Percentiles rank a stretch among this genome's conserved stretches.
Evolutionary conservation across 2,113 vertebrate genomes (phyloP).

Genomic region (Phyllostomus hastatus): DNA sequence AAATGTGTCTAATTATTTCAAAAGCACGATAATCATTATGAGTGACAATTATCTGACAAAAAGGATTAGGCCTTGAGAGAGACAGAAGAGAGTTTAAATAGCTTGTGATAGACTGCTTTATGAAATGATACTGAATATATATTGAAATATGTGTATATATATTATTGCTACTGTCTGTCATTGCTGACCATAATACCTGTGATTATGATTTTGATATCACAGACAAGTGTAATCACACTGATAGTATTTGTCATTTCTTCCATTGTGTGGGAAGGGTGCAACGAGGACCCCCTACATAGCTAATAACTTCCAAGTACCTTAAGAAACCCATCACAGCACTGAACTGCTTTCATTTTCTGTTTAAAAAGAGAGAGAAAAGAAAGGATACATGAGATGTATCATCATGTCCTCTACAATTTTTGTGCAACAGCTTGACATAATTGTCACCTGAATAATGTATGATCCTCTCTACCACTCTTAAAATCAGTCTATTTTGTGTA

Average conservation of each 20-base stretch:
- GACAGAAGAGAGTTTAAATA: slow-evolving; percentile 2
- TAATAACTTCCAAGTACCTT: slow-evolving; percentile 21
- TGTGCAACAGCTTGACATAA: neutral
- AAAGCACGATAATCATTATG: slow-evolving; percentile 24
- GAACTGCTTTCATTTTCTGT: neutral
- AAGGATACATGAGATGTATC: neutral
- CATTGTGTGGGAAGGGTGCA: neutral
- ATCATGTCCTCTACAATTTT: neutral
- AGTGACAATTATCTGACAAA: slow-evolving; percentile 22
- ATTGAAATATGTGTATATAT: neutral
- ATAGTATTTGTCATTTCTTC: slow-evolving; percentile 24
- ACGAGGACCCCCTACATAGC: neutral
- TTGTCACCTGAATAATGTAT: slow-evolving; percentile 29
- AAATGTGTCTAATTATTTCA: slow-evolving; percentile 56
- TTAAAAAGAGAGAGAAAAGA: slow-evolving; percentile 27
- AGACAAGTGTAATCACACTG: neutral
- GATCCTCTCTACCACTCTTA: neutral
- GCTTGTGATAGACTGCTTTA: neutral
- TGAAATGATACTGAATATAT: neutral
- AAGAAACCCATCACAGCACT: neutral
- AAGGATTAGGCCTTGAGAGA: slow-evolving; percentile 22
- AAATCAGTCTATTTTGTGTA: neutral
- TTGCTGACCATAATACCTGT: neutral
- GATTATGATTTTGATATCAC: slow-evolving; percentile 20
- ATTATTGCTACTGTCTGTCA: neutral